A percentile compares a stretch with the other conserved stretches of the same genome.
These are phyloP conservation scores for Hyperoplus immaculatus DNA, from an alignment of 2,797 vertebrate genomes.

Conservation along the genomic window DNA sequence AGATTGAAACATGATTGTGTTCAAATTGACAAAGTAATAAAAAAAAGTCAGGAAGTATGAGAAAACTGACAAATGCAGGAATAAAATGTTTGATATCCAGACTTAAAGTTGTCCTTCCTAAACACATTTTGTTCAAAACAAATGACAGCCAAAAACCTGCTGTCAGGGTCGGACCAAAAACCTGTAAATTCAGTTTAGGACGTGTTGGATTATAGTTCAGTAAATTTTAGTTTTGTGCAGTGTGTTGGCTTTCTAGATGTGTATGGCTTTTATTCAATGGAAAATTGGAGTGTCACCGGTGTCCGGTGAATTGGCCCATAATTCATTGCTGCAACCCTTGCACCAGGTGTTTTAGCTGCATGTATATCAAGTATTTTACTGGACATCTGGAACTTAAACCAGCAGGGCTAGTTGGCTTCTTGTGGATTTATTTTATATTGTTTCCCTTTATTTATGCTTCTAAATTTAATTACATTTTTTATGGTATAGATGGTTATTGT, in stretches of 20 bases:
- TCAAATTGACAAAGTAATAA: neutral
- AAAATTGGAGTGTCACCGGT: neutral
- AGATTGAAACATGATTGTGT: neutral
- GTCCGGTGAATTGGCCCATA: neutral
- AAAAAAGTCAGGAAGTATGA: neutral
- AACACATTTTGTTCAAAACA: neutral
- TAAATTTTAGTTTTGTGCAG: neutral
- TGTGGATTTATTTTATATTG: neutral
- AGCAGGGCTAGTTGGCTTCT: neutral
- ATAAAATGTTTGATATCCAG: neutral
- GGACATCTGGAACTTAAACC: neutral
- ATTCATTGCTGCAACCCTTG: constrained; percentile 1
- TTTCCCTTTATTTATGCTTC: neutral
- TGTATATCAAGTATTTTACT: neutral
- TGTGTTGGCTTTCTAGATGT: neutral
- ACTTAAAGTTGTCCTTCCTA: neutral
- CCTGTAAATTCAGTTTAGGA: neutral
- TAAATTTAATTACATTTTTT: neutral
- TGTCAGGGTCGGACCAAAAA: neutral
- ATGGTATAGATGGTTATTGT: neutral
- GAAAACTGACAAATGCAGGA: neutral
- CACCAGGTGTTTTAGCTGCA: neutral
- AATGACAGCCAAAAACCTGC: neutral
- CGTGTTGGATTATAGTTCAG: neutral
- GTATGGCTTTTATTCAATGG: neutral